Evolutionary conservation across 2,888 invertebrate species (phyloP).

Genomic region (Lycaena phlaeas): DNA sequence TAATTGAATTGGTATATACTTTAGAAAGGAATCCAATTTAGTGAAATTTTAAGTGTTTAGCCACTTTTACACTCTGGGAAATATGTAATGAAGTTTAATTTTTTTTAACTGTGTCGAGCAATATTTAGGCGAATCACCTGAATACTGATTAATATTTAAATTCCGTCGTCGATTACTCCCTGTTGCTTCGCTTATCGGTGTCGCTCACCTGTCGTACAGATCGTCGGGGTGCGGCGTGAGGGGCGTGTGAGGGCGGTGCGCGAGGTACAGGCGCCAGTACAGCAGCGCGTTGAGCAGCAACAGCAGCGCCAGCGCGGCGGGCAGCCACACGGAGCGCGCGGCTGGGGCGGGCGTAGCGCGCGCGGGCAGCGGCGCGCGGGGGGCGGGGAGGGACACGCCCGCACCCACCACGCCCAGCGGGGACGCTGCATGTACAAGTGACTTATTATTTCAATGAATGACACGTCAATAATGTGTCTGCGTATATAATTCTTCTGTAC

Average conservation of each 20-base stretch:
- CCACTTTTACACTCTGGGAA: too few species aligned
- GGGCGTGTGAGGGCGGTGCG: constrained; percentile 62
- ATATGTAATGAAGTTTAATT: too few species aligned
- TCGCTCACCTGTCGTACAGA: constrained; percentile 32
- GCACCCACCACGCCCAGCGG: constrained; percentile 10
- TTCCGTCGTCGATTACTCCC: too few species aligned
- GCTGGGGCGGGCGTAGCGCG: constrained; percentile 8
- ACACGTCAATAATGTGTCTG: too few species aligned
- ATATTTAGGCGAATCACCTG: too few species aligned
- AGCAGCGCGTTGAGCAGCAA: constrained; percentile 79
- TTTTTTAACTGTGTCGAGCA: too few species aligned
- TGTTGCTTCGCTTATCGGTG: not conserved
- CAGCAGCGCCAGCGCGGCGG: constrained; percentile 74
- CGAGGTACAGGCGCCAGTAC: constrained; percentile 86
- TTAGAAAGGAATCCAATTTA: too few species aligned
- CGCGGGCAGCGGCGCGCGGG: constrained; percentile 6
- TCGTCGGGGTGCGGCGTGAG: constrained; percentile 26
- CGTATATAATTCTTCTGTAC: not conserved
- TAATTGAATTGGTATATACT: too few species aligned
- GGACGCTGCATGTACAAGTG: constrained; percentile 10
- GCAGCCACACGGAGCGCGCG: constrained; percentile 39
- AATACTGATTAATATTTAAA: too few species aligned
- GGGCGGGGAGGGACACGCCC: constrained; percentile 10
- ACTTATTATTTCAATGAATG: too few species aligned
- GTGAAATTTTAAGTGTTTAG: too few species aligned